phyloP scores from a whole-genome alignment of 2,113 vertebrate species.

The Pomatostomus ruficeps region DNA sequence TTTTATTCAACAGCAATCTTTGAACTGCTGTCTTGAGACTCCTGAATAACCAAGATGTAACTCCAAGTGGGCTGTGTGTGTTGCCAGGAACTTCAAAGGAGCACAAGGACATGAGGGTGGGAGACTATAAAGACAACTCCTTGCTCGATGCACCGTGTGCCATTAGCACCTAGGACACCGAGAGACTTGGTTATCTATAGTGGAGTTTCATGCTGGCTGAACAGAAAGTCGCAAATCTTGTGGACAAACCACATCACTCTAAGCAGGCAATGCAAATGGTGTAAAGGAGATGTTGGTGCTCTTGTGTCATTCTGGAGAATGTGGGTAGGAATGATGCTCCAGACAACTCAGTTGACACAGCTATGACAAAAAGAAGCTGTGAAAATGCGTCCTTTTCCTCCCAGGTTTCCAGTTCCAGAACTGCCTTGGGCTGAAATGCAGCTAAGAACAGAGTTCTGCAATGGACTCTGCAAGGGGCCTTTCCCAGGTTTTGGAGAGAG shows the following conservation, averaged over 20 bases:
- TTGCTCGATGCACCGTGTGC: background rate
- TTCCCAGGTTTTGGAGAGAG: background rate
- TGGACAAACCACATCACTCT: background rate
- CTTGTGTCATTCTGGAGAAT: background rate
- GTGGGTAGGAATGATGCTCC: background rate
- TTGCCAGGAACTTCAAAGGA: background rate
- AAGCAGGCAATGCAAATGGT: background rate
- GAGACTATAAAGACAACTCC: background rate
- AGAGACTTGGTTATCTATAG: background rate
- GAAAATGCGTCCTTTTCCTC: background rate
- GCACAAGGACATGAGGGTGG: background rate
- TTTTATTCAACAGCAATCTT: background rate
- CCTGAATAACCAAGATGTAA: background rate
- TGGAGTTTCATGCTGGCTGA: background rate
- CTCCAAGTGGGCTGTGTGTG: background rate
- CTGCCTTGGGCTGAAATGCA: background rate
- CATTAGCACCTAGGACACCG: background rate
- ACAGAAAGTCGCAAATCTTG: background rate
- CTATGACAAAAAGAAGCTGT: background rate
- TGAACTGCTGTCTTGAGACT: background rate
- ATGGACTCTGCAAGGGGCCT: background rate
- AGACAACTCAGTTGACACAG: background rate
- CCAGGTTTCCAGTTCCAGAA: background rate
- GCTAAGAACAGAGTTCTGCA: background rate
- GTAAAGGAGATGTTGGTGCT: background rate